Percentiles rank a stretch among this genome's conserved stretches.
These are phyloP conservation scores for Ptychoptera albimana DNA, from an alignment of 2,888 invertebrate species.

Conservation along the genomic window DNA sequence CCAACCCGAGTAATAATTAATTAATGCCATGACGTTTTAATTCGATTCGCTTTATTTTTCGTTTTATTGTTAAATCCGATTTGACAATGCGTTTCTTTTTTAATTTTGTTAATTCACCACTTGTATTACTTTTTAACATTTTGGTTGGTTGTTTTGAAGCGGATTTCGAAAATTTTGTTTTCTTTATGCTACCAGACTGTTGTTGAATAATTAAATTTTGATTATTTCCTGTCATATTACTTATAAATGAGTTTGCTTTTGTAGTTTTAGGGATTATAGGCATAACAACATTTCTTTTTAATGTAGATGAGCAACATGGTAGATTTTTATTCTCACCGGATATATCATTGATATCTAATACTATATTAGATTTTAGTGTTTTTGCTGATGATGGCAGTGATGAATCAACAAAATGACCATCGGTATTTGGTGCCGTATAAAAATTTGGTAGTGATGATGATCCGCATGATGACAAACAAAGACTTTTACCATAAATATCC, in stretches of 20 bases:
- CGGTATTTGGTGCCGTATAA: no score
- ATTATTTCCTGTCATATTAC: no score
- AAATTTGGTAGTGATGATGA: no score
- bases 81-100: slow-evolving; percentile 4
- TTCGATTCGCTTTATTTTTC: no score
- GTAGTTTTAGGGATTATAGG: background rate
- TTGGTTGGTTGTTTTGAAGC: background rate
- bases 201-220: no score
- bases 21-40: no score
- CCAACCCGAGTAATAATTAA: no score
- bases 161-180: background rate
- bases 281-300: background rate
- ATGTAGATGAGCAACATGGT: background rate
- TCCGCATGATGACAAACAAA: no score
- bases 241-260: background rate
- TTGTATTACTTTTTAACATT: background rate
- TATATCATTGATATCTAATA: background rate
- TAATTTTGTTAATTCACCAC: background rate
- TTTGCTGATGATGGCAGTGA: background rate
- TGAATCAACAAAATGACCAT: no score
- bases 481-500: no score
- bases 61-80: background rate
- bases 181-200: no score
- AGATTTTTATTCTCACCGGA: background rate
- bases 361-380: background rate